Evolutionary conservation across 2,797 vertebrate species (phyloP), one percentile per base, ranked within the genome.

Genomic region (Parauchenoglanis punctatus): DNA sequence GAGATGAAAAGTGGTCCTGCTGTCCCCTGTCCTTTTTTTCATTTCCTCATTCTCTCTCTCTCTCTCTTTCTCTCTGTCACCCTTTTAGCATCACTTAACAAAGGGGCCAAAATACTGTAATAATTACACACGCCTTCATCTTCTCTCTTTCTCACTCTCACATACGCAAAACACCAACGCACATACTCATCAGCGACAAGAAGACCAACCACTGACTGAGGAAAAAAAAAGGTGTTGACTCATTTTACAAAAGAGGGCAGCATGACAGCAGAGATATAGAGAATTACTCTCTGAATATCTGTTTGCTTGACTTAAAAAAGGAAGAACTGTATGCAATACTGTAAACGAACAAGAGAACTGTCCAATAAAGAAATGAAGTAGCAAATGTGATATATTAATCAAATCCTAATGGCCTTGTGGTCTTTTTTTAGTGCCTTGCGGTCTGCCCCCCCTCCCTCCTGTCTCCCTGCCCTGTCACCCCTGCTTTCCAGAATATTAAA

Each of bases 321-420:
- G 5, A 25, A 44, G 20, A 46, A 81, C 58, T 63, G 58, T n/a
- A 81, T 46, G 35, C 23, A 46, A n/a, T 6, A 8, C 7, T 61
- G 12, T 77, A 90, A 91, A 92, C 90, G 90, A 94, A 94, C 87
- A 92, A 87, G 78, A 86, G 80, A 89, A 89, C 88, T 88, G 90
- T 92, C 92, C 91, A 91, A 94, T 94, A 94, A 90, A 87, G 59
- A 86, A 94, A 93, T 92, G 89, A 95, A 94, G 91, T 90, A 90
- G 92, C 87, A 91, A 90, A 93, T 90, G 92, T 89, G 85, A 90
- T 91, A 94, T 93, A 95, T 95, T 95, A 95, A 95, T 95, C 93
- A 93, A 89, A 93, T 72, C 68, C 73, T 80, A 85, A 75, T 85
- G 83, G 52, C 83, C 25, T 20, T 44, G 72, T 31, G 18, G 75